phyloP scores from a whole-genome alignment of 2,797 vertebrate genomes.

The Triplophysa bombifrons region DNA sequence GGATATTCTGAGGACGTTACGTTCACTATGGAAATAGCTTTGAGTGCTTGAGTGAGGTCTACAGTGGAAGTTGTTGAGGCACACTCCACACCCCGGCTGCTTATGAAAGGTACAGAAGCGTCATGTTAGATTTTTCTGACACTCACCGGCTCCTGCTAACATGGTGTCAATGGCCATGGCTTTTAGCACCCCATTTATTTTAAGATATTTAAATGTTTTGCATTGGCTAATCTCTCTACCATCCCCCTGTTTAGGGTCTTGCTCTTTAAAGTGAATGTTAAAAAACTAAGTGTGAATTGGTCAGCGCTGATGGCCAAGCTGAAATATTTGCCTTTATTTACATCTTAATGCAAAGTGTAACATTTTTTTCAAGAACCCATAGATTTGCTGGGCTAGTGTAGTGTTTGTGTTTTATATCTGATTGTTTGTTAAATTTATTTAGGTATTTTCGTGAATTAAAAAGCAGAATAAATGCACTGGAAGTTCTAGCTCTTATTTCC shows the following conservation, averaged over 20 bases:
- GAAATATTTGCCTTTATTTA: not conserved
- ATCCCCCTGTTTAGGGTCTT: conserved; percentile 8
- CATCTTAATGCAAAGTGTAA: not conserved
- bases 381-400: not conserved
- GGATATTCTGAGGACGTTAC: conserved; percentile 26
- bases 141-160: conserved; percentile 53
- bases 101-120: conserved; percentile 73
- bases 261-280: conserved; percentile 14
- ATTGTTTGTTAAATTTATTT: too few relatives aligned
- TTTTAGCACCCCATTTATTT: conserved; percentile 72
- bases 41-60: conserved; percentile 17
- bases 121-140: conserved; percentile 52
- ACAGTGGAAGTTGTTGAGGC: conserved; percentile 19
- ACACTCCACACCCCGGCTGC: conserved; percentile 45
- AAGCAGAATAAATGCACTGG: conserved; percentile 2
- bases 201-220: conserved; percentile 64
- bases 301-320: not conserved
- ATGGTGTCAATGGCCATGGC: conserved; percentile 69
- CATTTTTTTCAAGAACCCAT: too few relatives aligned
- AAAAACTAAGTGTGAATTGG: conserved; percentile 2
- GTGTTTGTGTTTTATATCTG: not conserved
- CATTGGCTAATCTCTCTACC: conserved; percentile 18
- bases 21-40: conserved; percentile 57
- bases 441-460: not conserved
- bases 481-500: conserved; percentile 39